Evolutionary conservation across 2,888 invertebrate species (phyloP).

Genomic region (Zygaena filipendulae): DNA sequence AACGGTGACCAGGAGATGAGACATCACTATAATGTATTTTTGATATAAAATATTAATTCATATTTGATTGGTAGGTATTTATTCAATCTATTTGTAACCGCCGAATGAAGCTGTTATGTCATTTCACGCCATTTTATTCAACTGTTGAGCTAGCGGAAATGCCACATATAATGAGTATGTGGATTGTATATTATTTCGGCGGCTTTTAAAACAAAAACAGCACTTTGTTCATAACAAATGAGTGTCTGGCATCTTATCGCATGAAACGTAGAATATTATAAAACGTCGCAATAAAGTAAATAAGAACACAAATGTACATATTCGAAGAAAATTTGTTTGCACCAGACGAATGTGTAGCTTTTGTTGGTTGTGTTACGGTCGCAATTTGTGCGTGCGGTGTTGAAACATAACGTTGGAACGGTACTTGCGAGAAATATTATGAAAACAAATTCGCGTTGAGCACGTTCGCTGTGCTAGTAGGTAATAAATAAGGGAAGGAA

Average conservation of each 20-base stretch:
- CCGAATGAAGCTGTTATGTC: no score
- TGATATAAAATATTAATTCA: no score
- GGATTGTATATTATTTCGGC: no score
- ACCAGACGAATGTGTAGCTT: constrained; percentile 26
- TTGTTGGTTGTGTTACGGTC: constrained; percentile 21
- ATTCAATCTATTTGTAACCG: no score
- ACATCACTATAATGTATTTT: no score
- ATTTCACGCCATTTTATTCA: no score
- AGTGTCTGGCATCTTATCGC: constrained; percentile 50
- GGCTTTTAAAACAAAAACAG: no score
- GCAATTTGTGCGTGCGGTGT: constrained; percentile 21
- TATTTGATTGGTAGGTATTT: no score
- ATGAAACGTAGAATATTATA: constrained; percentile 60
- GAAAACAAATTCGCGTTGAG: constrained; percentile 66
- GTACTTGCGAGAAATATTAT: constrained; percentile 57
- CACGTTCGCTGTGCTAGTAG: constrained; percentile 60
- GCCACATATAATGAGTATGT: no score
- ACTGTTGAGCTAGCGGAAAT: no score
- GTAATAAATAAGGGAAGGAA: constrained; percentile 62
- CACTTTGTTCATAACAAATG: constrained; percentile 40
- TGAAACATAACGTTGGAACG: constrained; percentile 37
- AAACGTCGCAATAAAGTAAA: constrained; percentile 64
- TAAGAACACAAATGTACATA: constrained; percentile 56
- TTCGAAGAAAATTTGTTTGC: constrained; percentile 18
- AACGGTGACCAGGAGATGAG: no score